Evolutionary conservation across 1,140 invertebrate species (phyloP), one percentile per base, ranked within the genome.

Genomic region (Drosophila arawakana): DNA sequence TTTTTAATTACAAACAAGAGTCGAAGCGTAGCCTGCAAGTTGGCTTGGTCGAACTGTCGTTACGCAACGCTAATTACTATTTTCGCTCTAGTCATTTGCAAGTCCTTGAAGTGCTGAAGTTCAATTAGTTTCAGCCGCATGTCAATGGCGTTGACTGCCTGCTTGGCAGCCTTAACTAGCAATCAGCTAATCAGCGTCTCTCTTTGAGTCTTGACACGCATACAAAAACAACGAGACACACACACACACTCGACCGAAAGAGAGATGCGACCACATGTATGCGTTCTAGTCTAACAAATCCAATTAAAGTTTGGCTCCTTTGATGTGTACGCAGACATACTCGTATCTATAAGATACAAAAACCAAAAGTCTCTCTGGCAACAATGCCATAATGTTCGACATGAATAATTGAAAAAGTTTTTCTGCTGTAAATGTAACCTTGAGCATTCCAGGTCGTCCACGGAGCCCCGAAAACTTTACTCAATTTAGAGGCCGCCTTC

Each of bases 391-490:
- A 72, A 83, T 89, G 84, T 88, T 80, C 71, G 80, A 78, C 84
- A 89, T 88, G 84, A 88, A 88, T 88, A 88, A 88, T 88, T 89
- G 84, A 88, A 88, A 88, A 88, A 88, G 84, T 88, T 88, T 85
- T 81, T 76, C 41, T 66, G 39, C 73, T 39, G 34, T 57, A 63
- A 79, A 71, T 82, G 76, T 88, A 88, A 88, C 84, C 84, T 88
- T 89, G 84, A 66, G 80, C 44, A 35, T 75, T 59, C 6, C 61
- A 49, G 50, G 49, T 58, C 72, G 21, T 47, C 25, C 60, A 57
- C 44, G 55, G 37, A 5, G 46, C 55, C 34, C 11, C n/a, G 7
- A 55, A 74, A 86, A 82, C 61, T 82, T 82, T 76, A 10, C 34
- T 55, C 50, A 60, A 68, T 66, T 62, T 84, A 55, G 62, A 57